phyloP scores from a whole-genome alignment of 2,797 vertebrate species.

The Lepus oiostolus region DNA sequence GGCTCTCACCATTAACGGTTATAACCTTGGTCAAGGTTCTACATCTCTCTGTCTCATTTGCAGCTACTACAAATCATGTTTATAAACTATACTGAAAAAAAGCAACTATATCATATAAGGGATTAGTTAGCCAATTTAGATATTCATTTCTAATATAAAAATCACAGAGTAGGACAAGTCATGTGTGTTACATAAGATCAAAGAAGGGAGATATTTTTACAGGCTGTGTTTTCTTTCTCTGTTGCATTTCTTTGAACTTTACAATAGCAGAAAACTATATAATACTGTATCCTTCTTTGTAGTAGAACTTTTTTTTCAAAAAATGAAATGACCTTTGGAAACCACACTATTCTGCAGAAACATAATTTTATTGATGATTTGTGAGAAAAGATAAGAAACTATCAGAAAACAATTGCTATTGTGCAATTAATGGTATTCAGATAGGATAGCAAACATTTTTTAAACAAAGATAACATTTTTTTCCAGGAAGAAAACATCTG shows the following conservation, averaged over 20 bases:
- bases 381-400: neutral
- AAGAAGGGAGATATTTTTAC: neutral
- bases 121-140: neutral
- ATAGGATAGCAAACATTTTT: neutral
- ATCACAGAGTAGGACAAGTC: neutral
- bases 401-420: constrained; percentile 41
- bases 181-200: neutral
- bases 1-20: neutral
- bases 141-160: constrained; percentile 52
- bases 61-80: constrained; percentile 10
- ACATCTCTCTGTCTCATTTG: neutral
- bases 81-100: neutral
- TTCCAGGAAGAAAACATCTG: constrained; percentile 24
- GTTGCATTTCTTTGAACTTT: constrained; percentile 41
- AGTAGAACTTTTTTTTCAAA: neutral
- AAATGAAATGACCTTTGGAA: constrained; percentile 32
- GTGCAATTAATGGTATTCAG: constrained; percentile 40
- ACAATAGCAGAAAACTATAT: neutral
- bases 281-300: neutral
- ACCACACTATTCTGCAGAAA: neutral
- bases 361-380: constrained; percentile 33
- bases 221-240: neutral
- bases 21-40: neutral
- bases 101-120: neutral
- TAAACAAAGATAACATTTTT: constrained; percentile 17